Conservation (phyloP, 2,113 vertebrate species). For the Vombatus ursinus region DNA sequence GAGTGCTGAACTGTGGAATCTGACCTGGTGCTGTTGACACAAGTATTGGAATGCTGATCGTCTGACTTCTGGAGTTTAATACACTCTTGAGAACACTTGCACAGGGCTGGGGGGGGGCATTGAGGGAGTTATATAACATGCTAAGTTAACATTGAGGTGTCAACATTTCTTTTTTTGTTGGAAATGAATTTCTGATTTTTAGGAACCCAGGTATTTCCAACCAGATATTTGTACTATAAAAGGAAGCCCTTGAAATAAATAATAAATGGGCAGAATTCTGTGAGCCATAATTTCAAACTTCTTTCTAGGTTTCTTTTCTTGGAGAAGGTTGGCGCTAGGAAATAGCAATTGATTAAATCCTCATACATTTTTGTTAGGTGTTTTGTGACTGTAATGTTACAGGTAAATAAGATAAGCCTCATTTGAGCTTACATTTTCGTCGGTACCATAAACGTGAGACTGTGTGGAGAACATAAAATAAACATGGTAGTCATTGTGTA, state of each 20-base stretch:
- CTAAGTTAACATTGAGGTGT: background rate
- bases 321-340: background rate
- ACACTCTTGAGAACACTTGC: background rate
- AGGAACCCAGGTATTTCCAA: background rate
- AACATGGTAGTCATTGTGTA: background rate
- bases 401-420: background rate
- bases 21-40: background rate
- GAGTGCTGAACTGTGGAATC: background rate
- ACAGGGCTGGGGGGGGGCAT: too few species aligned
- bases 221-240: background rate
- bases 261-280: background rate
- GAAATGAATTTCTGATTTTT: constrained; percentile 8
- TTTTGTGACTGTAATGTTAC: background rate
- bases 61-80: background rate
- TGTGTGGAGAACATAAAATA: background rate
- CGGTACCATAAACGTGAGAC: background rate
- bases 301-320: background rate
- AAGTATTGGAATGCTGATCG: background rate
- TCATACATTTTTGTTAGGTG: background rate
- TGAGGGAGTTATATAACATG: background rate
- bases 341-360: background rate
- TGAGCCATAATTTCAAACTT: background rate
- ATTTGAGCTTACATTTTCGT: background rate
- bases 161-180: background rate
- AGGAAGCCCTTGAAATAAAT: background rate